Percentiles rank a stretch among this genome's conserved stretches.
These are phyloP conservation scores for Callionymus lyra DNA, from an alignment of 2,113 vertebrate genomes.

Conservation along the genomic window DNA sequence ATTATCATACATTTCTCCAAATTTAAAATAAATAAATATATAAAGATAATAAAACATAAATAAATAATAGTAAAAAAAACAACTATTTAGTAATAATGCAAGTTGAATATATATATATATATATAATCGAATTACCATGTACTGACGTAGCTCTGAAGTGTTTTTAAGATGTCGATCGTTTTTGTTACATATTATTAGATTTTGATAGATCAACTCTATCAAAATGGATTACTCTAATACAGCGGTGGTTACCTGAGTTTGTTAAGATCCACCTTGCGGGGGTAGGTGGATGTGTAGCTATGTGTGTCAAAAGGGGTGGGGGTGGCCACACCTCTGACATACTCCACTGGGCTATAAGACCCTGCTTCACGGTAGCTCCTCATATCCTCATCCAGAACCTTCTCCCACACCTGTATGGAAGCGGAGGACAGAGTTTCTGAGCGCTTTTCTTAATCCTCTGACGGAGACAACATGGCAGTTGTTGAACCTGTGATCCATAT, in stretches of 20 bases:
- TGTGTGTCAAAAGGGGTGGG: background rate
- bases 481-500: conserved; percentile 55
- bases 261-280: conserved; percentile 5
- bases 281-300: background rate
- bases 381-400: conserved; percentile 21
- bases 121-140: too few species aligned
- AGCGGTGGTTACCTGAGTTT: conserved; percentile 2
- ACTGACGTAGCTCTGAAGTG: too few species aligned
- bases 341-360: conserved; percentile 23
- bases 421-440: conserved; percentile 1
- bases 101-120: too few species aligned
- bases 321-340: conserved; percentile 27
- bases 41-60: too few species aligned
- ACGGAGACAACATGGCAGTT: conserved; percentile 52
- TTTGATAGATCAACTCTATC: too few species aligned
- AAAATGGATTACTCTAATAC: too few species aligned
- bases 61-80: background rate
- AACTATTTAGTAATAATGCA: too few species aligned
- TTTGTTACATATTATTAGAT: too few species aligned
- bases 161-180: too few species aligned
- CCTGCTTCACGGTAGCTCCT: background rate
- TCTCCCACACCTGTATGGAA: conserved; percentile 13
- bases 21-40: too few species aligned
- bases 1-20: too few species aligned
- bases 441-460: background rate